Conservation (phyloP, 2,888 invertebrate genomes). For the Drosophila prolongata region DNA sequence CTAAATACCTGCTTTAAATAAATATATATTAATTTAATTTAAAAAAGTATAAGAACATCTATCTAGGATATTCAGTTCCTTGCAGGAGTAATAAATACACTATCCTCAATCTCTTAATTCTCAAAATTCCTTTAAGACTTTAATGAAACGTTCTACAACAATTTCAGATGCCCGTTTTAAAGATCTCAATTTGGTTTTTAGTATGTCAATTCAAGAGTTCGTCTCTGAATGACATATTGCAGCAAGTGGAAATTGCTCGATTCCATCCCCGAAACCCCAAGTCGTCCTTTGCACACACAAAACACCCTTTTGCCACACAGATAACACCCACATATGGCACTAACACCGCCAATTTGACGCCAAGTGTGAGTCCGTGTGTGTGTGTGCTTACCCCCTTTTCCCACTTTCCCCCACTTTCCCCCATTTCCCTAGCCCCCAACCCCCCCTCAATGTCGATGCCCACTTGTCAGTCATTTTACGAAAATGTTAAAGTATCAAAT, state of each 20-base stretch:
- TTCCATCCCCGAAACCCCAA: conserved; percentile 48
- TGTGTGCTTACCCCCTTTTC: conserved; percentile 14
- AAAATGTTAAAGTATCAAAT: conserved; percentile 82
- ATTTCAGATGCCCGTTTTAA: conserved; percentile 25
- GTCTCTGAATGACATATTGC: conserved; percentile 32
- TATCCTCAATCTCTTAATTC: too few species aligned
- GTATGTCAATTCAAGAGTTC: conserved; percentile 69
- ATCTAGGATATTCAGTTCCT: too few species aligned
- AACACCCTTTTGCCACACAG: conserved; percentile 46
- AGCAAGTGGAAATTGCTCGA: conserved; percentile 68
- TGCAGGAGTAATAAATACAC: too few species aligned
- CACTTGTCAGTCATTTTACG: conserved; percentile 76
- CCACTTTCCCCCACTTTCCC: conserved; percentile 16
- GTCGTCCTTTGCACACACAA: conserved; percentile 13
- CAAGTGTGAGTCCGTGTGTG: conserved; percentile 32
- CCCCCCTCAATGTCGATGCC: conserved; percentile 12
- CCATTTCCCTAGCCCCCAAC: background rate
- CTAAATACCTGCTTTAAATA: too few species aligned
- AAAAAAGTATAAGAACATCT: too few species aligned
- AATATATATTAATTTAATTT: too few species aligned
- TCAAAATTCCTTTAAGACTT: background rate
- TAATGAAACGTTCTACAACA: background rate
- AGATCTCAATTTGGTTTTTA: conserved; percentile 44
- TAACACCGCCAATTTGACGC: conserved; percentile 78
- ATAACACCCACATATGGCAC: conserved; percentile 76